Base-by-base conservation (phyloP, 2,888 invertebrate genomes). In the Sarcophaga variegata region DNA sequence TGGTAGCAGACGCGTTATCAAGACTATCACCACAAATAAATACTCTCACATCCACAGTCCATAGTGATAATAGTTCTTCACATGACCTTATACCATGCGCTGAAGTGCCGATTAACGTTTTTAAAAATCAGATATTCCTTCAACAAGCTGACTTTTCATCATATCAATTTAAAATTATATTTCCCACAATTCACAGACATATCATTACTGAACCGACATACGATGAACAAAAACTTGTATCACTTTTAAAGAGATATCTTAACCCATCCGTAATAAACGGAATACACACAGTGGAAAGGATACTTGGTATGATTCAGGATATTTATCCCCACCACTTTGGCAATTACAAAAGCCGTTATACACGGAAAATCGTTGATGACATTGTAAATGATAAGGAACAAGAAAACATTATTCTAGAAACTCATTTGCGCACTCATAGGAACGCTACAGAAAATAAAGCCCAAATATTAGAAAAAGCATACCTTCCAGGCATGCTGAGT, bases 1-100 rank as follows among this genome's bases (percentile, higher is more conserved):
- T 70, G 6, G 63, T 79, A 14, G 70, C 71, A 86, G 94, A 17
- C 85, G 92, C 87, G 86, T 89, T 1, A 54, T 93, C 78, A 47
- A 54, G 54, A 84, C 4, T 14, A 2, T n/a, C 37, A 47, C 14
- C 10, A 3, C 49, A 49, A 49, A 14, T 49, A 49, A 49, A 49
- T 14, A 49, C 27, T 2, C 47, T 72, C 20, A 63, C 81, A 1
- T 47, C n/a, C 11, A 67, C 60, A 3, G 37, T 14, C 11, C 74
- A 81, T 25, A 74, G 67, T 63, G 60, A 47, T n/a, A 72, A 82
- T 22, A 22, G 22, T 22, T 22, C 22, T 22, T 22, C 22, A 22
- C 22, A 22, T 12, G 66, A 69, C 20, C 25, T 78, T 25, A 49
- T 82, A 20, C 77, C 20, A 37, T 63, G 37, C 0, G 47, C 64